Evolutionary conservation across 2,797 vertebrate species (phyloP).

Genomic region (Champsocephalus gunnari): DNA sequence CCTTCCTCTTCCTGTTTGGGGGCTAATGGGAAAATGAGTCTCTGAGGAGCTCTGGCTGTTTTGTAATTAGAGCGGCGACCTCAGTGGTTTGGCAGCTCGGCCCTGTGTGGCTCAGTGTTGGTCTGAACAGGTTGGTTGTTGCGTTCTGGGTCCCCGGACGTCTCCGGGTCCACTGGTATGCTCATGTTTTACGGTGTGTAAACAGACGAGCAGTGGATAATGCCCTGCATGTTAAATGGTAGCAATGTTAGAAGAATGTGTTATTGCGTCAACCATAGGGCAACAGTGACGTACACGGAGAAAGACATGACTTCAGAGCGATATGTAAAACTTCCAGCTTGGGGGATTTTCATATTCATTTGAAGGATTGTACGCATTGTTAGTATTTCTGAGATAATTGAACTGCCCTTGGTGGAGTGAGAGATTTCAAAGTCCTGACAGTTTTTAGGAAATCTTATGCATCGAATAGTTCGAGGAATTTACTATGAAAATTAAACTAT

Average conservation of each 20-base stretch:
- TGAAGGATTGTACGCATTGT: neutral
- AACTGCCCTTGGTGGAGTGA: neutral
- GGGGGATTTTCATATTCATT: neutral
- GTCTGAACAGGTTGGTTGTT: constrained; percentile 51
- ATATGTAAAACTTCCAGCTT: neutral
- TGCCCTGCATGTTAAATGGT: constrained; percentile 20
- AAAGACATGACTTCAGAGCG: neutral
- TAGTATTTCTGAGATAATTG: neutral
- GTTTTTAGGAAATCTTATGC: neutral
- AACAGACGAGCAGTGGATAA: constrained; percentile 25
- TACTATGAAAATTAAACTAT: neutral
- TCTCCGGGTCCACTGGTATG: constrained; percentile 44
- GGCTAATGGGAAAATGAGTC: constrained; percentile 78
- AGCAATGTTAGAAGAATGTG: constrained; percentile 14
- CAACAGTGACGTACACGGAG: neutral
- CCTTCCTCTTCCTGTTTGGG: constrained; percentile 83
- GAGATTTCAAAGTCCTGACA: neutral
- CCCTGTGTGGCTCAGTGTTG: constrained; percentile 33
- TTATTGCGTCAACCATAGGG: constrained; percentile 15
- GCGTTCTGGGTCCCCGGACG: constrained; percentile 1
- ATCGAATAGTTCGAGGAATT: neutral
- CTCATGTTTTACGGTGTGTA: constrained; percentile 45
- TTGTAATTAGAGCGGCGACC: constrained; percentile 64
- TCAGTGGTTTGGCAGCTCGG: constrained; percentile 45
- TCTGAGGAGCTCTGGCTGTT: constrained; percentile 69